Conservation (phyloP, 1,140 invertebrate species). For the Atta colombica region DNA sequence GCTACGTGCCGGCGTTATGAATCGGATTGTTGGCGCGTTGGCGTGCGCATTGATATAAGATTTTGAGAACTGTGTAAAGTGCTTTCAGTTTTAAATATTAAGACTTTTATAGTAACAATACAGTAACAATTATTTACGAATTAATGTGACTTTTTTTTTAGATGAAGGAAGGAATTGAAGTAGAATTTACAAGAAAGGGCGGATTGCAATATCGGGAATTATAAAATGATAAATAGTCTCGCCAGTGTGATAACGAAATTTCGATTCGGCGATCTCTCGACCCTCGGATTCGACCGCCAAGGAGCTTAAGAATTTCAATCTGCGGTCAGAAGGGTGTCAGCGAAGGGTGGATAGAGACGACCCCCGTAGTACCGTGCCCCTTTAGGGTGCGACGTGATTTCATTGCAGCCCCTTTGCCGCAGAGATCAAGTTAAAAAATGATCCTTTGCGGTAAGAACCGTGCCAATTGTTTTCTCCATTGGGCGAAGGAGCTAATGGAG, state of each 20-base stretch:
- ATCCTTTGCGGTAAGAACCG: constrained; percentile 70
- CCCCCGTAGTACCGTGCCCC: constrained; percentile 71
- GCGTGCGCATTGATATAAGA: background rate
- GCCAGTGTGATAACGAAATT: constrained; percentile 84
- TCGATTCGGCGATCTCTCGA: constrained; percentile 71
- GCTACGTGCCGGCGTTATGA: constrained; percentile 21
- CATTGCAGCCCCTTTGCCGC: constrained; percentile 74
- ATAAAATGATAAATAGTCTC: constrained; percentile 76
- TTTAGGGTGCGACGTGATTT: constrained; percentile 83
- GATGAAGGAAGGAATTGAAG: background rate
- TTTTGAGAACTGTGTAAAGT: background rate
- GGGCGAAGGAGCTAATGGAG: constrained; percentile 60
- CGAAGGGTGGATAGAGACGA: constrained; percentile 81
- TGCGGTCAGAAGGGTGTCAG: constrained; percentile 83
- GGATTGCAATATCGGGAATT: constrained; percentile 37
- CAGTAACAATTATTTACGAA: background rate
- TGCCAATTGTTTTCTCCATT: constrained; percentile 68
- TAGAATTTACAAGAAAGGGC: background rate
- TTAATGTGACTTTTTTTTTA: background rate
- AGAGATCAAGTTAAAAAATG: constrained; percentile 83
- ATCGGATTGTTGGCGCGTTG: constrained; percentile 24
- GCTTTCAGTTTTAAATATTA: background rate
- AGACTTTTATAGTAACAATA: background rate
- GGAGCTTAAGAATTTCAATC: constrained; percentile 86
- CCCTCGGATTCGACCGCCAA: constrained; percentile 57